Evolutionary conservation across 2,888 invertebrate species (phyloP), one percentile per base, ranked within the genome.

Genomic region (Meliscaeva auricollis): DNA sequence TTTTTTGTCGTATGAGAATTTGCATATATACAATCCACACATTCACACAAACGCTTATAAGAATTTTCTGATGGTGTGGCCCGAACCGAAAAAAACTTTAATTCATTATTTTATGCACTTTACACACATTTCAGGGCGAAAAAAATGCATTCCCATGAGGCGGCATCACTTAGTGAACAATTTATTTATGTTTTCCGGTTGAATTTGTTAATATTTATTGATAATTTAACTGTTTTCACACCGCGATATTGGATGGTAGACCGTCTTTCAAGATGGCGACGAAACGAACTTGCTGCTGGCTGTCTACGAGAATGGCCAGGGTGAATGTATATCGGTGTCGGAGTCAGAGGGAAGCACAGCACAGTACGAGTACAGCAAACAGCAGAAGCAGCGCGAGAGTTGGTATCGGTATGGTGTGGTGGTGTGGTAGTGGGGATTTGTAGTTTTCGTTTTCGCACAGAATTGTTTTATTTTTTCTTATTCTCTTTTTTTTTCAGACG

Each of bases 181-280:
- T 69, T 72, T 79, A 79, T 72, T 62, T 17, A 62, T 84, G 72
- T 79, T 84, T 81, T 73, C 73, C 68, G 62, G 38, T 69, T 26
- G 20, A 77, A 81, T 54, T 80, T 81, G 54, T 64, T 69, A 72
- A 68, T 13, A 73, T 76, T 85, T 81, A 76, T n/a, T 69, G 58
- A 41, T 62, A 70, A 75, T 72, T 84, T 74, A 54, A 38, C 38
- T 73, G 68, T 85, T 85, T 85, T 85, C 80, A 68, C 60, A 76
- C 64, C 81, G 81, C 85, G 85, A 50, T 73, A 77, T 50, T 77
- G 85, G 56, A 64, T 85, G 76, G 85, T 80, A 81, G 81, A 85
- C 85, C 76, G 77, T 87, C 87, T 88, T 88, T 87, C 87, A 88
- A 88, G 88, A 88, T 88, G 88, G 88, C 88, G 87, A 84, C 81